Conservation (phyloP, 1,140 invertebrate genomes). For the Wasmannia auropunctata region DNA sequence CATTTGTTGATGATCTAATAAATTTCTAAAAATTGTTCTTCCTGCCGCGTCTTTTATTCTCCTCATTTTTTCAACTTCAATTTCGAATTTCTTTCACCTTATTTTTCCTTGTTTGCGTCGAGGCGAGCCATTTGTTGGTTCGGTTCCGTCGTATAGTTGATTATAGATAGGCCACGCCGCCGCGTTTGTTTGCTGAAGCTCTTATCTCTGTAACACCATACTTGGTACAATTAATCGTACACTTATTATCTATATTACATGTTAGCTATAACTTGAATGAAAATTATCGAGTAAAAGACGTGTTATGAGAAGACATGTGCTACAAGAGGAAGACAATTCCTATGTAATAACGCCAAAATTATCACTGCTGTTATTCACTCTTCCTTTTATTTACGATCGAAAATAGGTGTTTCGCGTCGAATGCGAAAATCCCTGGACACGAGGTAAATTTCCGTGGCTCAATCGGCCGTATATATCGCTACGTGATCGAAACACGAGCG, state of each 20-base stretch:
- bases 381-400: background rate
- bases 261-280: background rate
- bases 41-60: background rate
- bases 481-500: conserved; percentile 54
- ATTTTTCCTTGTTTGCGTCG: conserved; percentile 6
- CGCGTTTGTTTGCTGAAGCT: conserved; percentile 4
- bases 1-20: background rate
- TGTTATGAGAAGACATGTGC: too few relatives aligned
- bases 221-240: conserved; percentile 29
- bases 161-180: conserved; percentile 44
- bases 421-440: conserved; percentile 25
- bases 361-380: background rate
- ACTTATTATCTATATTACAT: conserved; percentile 22
- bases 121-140: background rate
- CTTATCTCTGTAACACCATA: conserved; percentile 34
- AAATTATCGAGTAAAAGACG: background rate
- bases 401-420: background rate
- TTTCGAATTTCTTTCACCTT: background rate
- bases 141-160: background rate
- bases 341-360: background rate
- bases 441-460: conserved; percentile 28
- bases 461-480: conserved; percentile 1
- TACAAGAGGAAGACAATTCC: background rate
- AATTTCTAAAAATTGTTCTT: background rate
- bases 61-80: background rate